A percentile compares a stretch with the other conserved stretches of the same genome.
phyloP scores from a whole-genome alignment of 2,888 invertebrate species.

The Trichopoda pennipes region DNA sequence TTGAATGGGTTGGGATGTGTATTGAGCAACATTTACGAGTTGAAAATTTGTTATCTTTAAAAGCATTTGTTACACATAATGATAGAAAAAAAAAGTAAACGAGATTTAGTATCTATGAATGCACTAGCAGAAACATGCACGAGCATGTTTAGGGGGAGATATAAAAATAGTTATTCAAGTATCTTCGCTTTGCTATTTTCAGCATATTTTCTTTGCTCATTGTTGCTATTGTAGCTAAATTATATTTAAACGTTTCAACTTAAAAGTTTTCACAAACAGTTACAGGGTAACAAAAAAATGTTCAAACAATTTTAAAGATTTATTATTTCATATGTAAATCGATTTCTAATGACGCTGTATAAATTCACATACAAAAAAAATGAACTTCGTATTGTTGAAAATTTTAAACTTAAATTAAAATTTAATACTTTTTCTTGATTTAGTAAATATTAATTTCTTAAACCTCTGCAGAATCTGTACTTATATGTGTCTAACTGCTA shows the following conservation, averaged over 20 bases:
- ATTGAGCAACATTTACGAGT: not conserved
- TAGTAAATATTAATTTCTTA: no score
- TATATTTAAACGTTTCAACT: slow-evolving; percentile 35
- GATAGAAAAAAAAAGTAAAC: no score
- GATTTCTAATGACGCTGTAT: no score
- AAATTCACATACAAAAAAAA: no score
- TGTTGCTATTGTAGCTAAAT: slow-evolving; percentile 26
- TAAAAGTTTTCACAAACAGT: not conserved
- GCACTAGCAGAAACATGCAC: not conserved
- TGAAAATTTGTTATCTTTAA: not conserved
- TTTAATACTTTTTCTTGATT: no score
- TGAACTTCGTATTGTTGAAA: no score
- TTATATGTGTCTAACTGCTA: no score
- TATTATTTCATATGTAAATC: no score
- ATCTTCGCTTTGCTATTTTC: slow-evolving; percentile 20
- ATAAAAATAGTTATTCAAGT: slow-evolving; percentile 12
- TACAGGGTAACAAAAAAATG: not conserved
- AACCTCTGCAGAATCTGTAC: no score
- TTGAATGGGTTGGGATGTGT: not conserved
- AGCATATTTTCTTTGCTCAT: slow-evolving; percentile 2
- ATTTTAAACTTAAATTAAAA: no score
- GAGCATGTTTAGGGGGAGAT: not conserved
- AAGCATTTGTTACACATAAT: not conserved
- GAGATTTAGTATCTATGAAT: not conserved
- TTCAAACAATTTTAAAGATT: not conserved